Evolutionary conservation across 92 coral and sea anemone species (phyloP).

Genomic region (Muricea muricata): DNA sequence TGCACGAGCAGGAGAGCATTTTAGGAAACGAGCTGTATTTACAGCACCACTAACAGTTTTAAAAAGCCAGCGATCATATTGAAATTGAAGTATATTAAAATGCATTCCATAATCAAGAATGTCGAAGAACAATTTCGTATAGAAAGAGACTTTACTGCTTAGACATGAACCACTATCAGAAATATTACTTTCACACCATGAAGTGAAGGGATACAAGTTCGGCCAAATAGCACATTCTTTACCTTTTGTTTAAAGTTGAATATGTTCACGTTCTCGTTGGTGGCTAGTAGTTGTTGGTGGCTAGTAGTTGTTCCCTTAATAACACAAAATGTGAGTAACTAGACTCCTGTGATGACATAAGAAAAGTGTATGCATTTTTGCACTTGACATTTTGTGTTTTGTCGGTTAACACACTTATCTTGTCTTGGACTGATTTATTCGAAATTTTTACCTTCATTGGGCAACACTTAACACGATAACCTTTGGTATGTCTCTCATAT

Average conservation of each 20-base stretch:
- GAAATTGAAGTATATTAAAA: slow-evolving; percentile 39
- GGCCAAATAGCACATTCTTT: slow-evolving; percentile 63
- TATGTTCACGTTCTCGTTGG: neutral
- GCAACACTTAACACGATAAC: slow-evolving; percentile 30
- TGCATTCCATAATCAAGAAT: slow-evolving; percentile 38
- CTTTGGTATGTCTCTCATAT: slow-evolving; percentile 21
- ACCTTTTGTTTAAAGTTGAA: slow-evolving; percentile 26
- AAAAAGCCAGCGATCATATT: slow-evolving; percentile 52
- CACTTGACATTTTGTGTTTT: neutral
- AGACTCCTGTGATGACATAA: neutral
- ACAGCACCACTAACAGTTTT: slow-evolving; percentile 48
- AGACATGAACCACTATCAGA: neutral
- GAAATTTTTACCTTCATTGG: neutral
- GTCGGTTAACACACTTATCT: neutral
- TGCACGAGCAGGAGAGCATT: slow-evolving; percentile 31
- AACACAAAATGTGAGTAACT: neutral
- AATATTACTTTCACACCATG: slow-evolving; percentile 53
- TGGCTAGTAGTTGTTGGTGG: too few relatives aligned
- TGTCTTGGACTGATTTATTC: neutral
- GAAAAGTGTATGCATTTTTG: neutral
- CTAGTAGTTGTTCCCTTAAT: neutral
- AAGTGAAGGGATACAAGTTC: slow-evolving; percentile 20
- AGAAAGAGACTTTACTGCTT: slow-evolving; percentile 36
- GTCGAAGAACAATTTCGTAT: neutral
- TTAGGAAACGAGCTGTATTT: neutral